These are phyloP conservation scores for Hirtodrosophila trivittata DNA, from an alignment of 2,888 invertebrate genomes.

Conservation along the genomic window DNA sequence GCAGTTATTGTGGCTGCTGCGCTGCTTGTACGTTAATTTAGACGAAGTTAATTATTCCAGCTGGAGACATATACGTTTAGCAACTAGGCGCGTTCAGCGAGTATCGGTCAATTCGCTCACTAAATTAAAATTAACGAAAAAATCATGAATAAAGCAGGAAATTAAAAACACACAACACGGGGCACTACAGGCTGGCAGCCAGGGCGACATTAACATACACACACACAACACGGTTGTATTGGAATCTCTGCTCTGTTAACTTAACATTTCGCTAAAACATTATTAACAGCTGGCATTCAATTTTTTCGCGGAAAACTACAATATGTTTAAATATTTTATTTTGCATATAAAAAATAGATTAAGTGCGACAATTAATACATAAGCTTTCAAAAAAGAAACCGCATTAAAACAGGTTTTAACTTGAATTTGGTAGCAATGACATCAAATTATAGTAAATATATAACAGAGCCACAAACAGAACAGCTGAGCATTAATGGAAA, in stretches of 20 bases:
- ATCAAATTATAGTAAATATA: too few species aligned
- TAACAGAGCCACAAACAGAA: too few species aligned
- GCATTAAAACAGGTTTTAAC: too few species aligned
- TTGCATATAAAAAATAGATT: too few species aligned
- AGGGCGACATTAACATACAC: conserved; percentile 9
- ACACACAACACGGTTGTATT: conserved; percentile 5
- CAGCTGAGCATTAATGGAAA: not conserved
- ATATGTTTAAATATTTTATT: too few species aligned
- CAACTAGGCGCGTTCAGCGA: conserved; percentile 17
- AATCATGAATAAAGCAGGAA: conserved; percentile 68
- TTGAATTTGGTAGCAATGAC: too few species aligned
- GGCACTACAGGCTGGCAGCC: conserved; percentile 40
- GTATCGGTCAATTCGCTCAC: conserved; percentile 39
- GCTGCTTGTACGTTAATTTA: conserved; percentile 23
- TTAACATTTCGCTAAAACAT: conserved; percentile 5
- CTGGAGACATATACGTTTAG: conserved; percentile 32
- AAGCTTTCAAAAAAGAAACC: too few species aligned
- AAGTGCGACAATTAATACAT: too few species aligned
- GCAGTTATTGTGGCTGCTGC: conserved; percentile 45
- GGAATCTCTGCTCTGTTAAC: not conserved
- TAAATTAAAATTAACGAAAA: conserved; percentile 68
- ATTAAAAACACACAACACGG: conserved; percentile 70
- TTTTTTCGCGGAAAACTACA: conserved; percentile 39
- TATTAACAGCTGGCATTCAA: too few species aligned
- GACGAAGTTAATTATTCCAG: conserved; percentile 27